Evolutionary conservation across 2,113 vertebrate species (phyloP).

Genomic region (Pseudonaja textilis): DNA sequence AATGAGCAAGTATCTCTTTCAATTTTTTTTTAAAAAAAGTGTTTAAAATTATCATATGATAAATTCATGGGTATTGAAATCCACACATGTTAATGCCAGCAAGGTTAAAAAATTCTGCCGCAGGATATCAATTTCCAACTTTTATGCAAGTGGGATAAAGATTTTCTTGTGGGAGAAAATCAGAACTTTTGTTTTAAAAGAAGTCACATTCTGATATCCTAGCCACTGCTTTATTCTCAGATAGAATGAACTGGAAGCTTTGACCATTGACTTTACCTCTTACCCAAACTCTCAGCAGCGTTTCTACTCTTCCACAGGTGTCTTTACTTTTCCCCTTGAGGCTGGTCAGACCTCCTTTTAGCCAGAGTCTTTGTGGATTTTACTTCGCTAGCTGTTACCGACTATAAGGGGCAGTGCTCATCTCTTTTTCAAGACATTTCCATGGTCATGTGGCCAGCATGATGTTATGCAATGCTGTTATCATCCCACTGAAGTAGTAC

Average conservation of each 20-base stretch:
- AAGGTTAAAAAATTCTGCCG: background rate
- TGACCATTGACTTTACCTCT: background rate
- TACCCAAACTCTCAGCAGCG: background rate
- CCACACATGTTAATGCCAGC: background rate
- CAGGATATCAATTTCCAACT: background rate
- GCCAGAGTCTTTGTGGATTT: background rate
- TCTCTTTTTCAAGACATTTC: background rate
- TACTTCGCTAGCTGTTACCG: background rate
- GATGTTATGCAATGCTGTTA: background rate
- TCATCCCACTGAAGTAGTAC: background rate
- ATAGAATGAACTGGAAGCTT: background rate
- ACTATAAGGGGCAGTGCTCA: background rate
- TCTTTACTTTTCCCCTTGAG: background rate
- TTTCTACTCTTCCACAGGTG: background rate
- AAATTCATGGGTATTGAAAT: background rate
- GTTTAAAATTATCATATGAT: no score
- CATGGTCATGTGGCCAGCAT: background rate
- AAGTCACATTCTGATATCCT: background rate
- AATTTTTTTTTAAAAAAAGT: no score
- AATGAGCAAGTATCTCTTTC: no score
- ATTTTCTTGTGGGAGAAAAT: background rate
- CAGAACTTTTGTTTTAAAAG: background rate
- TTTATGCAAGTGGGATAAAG: background rate
- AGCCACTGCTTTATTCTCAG: background rate
- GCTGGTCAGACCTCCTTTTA: background rate